A percentile compares a stretch with the other conserved stretches of the same genome.
Conservation (phyloP, 2,888 invertebrate species). For the Chorisops tibialis region DNA sequence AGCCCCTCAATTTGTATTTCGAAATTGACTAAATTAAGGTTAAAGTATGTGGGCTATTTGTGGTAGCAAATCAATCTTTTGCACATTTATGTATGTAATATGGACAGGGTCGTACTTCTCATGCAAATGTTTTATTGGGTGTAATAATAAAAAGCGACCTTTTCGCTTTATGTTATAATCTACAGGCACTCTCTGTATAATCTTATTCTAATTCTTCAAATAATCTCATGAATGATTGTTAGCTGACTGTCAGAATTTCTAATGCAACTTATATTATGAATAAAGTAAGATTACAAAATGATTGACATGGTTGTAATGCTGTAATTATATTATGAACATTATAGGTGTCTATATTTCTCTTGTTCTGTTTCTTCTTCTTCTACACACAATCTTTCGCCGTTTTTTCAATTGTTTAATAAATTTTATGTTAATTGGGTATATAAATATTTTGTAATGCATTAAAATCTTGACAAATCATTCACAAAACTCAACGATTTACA, state of each 20-base stretch:
- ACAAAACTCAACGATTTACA: constrained; percentile 6
- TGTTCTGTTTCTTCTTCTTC: not conserved
- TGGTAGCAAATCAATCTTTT: no score
- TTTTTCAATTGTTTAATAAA: constrained; percentile 1
- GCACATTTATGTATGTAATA: no score
- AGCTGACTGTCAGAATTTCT: constrained; percentile 27
- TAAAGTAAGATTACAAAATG: not conserved
- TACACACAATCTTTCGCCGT: not conserved
- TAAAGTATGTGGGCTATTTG: no score
- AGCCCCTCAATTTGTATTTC: not conserved
- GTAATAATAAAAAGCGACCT: no score
- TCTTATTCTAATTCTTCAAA: constrained; percentile 4
- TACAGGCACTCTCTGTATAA: not conserved
- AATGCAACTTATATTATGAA: constrained; percentile 17
- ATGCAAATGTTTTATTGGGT: no score
- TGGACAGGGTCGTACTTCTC: no score
- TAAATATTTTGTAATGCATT: not conserved
- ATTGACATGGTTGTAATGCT: no score
- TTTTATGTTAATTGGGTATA: constrained; percentile 25
- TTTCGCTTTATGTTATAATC: no score
- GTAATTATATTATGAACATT: no score
- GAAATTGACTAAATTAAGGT: not conserved
- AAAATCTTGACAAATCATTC: not conserved
- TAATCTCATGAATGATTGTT: constrained; percentile 27
- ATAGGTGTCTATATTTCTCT: not conserved